Conservation (phyloP, 2,888 invertebrate genomes). For the Luffia ferchaultella region DNA sequence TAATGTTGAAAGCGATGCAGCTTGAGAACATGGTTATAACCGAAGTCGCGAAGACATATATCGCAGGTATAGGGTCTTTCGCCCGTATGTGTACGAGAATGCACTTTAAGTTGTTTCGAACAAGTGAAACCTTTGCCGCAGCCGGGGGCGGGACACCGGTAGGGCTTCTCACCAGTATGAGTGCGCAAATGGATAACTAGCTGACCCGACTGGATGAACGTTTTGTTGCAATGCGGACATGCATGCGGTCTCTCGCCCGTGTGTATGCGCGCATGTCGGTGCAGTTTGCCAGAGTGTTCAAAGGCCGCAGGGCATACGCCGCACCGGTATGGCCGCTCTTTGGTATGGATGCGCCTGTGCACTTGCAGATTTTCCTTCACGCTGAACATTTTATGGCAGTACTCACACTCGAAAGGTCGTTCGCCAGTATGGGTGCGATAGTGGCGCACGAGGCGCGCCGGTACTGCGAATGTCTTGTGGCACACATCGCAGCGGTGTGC, state of each 20-base stretch:
- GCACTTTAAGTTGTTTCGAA: slow-evolving; percentile 90
- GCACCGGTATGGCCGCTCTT: slow-evolving; percentile 90
- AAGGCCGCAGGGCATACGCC: slow-evolving; percentile 89
- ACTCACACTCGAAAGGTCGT: slow-evolving; percentile 90
- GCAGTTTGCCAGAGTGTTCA: slow-evolving; percentile 89
- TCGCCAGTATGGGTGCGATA: slow-evolving; percentile 92
- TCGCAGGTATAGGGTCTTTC: slow-evolving; percentile 92
- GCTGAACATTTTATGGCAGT: slow-evolving; percentile 91
- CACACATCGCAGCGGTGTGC: slow-evolving; percentile 91
- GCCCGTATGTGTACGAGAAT: slow-evolving; percentile 90
- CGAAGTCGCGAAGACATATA: slow-evolving; percentile 89
- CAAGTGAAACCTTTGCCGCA: slow-evolving; percentile 93
- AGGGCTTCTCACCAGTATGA: slow-evolving; percentile 89
- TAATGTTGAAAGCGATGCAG: slow-evolving; percentile 90
- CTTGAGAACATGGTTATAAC: slow-evolving; percentile 91
- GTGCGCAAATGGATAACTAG: slow-evolving; percentile 91
- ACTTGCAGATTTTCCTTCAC: slow-evolving; percentile 93
- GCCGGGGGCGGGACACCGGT: slow-evolving; percentile 79
- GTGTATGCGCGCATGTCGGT: slow-evolving; percentile 90
- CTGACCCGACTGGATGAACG: slow-evolving; percentile 91
- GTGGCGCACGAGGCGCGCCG: slow-evolving; percentile 84
- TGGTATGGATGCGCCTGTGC: slow-evolving; percentile 89
- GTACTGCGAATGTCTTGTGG: slow-evolving; percentile 90
- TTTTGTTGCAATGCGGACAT: slow-evolving; percentile 86
- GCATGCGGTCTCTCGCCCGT: slow-evolving; percentile 91